Base-by-base conservation (phyloP, 2,888 invertebrate genomes). In the Drosophila setosimentum region DNA sequence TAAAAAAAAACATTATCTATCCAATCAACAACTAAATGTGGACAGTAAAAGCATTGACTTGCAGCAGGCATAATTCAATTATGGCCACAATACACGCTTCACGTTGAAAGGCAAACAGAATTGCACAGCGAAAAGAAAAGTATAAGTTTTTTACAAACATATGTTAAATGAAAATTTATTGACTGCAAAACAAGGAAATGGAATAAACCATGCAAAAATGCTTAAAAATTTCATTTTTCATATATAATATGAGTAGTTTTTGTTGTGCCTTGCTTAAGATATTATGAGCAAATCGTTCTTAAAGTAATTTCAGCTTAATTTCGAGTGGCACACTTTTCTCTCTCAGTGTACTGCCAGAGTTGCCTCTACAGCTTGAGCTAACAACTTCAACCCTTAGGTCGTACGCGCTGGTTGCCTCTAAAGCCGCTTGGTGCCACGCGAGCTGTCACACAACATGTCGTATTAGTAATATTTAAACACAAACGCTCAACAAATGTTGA, bases 391-490 rank as follows among this genome's bases (percentile, higher is more conserved):
- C 67, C 37, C 35, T 60, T 42, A 13, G 35, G 60, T 33, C 30
- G 58, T 21, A 29, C 13, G n/a, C 21, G 37, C n/a, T 30, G 60
- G 27, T 40, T n/a, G 13, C 16, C n/a, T 49, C 27, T 29, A 57
- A 70, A 74, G 79, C 74, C 37, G 62, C 57, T 42, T 29, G 59
- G 40, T 70, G 89, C 68, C 87, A 84, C 82, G 89, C 88, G 88
- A 82, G 89, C 83, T 89, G 72, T 73, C 72, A 78, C 83, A 82
- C 83, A 69, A 82, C 89, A 90, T 87, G 86, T 90, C 86, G 86
- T 88, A 88, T 90, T 85, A 90, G 86, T 87, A 88, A 90, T 90
- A 88, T 88, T 88, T 83, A 87, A 90, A 88, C 90, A 88, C 88
- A 86, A 87, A 90, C 80, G 90, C 89, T 87, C 82, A 76, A 85